Conservation (phyloP, 2,113 vertebrate species). For the Casuarius casuarius region DNA sequence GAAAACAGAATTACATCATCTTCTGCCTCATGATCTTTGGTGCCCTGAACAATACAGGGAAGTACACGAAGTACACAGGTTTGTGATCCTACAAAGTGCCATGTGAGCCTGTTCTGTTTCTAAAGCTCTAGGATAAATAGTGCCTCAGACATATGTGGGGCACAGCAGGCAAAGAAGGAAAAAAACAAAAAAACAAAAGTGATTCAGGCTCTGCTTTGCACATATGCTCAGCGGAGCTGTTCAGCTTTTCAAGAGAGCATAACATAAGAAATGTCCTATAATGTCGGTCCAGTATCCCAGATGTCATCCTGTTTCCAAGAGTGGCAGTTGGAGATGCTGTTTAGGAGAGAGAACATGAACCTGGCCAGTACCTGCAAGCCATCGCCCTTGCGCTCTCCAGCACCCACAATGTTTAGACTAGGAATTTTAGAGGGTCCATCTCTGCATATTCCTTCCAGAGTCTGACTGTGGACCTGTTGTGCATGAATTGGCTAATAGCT, state of each 20-base stretch:
- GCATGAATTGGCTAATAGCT: neutral
- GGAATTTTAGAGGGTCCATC: neutral
- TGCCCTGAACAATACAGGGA: neutral
- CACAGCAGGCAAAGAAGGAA: neutral
- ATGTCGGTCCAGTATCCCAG: neutral
- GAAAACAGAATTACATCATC: neutral
- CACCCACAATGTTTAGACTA: neutral
- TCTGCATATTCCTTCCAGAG: neutral
- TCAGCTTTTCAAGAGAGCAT: neutral
- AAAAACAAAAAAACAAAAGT: neutral
- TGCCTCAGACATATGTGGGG: neutral
- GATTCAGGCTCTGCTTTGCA: neutral
- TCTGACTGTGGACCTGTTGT: neutral
- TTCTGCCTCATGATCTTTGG: neutral
- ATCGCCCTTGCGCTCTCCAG: fast-evolving
- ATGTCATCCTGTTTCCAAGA: neutral
- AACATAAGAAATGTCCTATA: neutral
- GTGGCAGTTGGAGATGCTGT: neutral
- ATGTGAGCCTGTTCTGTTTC: neutral
- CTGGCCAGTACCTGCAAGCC: neutral
- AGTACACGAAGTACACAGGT: neutral
- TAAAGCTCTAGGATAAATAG: neutral
- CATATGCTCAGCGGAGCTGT: neutral
- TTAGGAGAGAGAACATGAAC: neutral
- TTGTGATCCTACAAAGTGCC: neutral